phyloP scores from a whole-genome alignment of 2,888 invertebrate genomes.

The Cacoxenus indagator region DNA sequence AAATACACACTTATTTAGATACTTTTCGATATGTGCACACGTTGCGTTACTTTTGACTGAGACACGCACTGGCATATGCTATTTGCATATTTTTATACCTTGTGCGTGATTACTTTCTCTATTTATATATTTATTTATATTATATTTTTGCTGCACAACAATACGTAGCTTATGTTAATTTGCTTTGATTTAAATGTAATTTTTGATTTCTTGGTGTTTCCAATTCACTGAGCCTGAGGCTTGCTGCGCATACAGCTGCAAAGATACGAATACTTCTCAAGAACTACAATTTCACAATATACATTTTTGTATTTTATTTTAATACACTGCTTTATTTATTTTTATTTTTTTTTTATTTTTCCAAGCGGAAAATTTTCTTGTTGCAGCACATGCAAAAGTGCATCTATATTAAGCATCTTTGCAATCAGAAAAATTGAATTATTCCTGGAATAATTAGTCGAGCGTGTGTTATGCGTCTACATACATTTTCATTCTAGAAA shows the following conservation, averaged over 20 bases:
- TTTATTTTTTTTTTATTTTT: neutral
- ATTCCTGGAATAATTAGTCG: constrained; percentile 13
- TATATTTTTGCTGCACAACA: neutral
- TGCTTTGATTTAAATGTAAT: constrained; percentile 46
- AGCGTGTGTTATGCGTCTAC: neutral
- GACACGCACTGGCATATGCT: constrained; percentile 19
- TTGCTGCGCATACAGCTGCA: neutral
- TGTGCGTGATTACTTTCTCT: neutral
- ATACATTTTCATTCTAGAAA: no score
- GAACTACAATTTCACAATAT: no score
- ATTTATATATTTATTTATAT: neutral
- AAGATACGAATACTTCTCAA: neutral
- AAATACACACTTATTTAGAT: neutral
- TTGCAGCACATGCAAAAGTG: neutral
- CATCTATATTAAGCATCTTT: neutral
- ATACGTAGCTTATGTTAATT: constrained; percentile 43
- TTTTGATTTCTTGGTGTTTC: constrained; percentile 7
- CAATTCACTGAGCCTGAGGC: neutral
- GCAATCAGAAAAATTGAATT: neutral
- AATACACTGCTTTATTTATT: neutral
- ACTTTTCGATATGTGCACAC: neutral
- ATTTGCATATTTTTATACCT: neutral
- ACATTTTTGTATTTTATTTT: no score
- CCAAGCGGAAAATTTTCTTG: neutral
- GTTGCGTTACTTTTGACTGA: neutral